These are phyloP conservation scores for Alviniconcha strummeri DNA, from an alignment of 2,888 invertebrate species.

Conservation along the genomic window DNA sequence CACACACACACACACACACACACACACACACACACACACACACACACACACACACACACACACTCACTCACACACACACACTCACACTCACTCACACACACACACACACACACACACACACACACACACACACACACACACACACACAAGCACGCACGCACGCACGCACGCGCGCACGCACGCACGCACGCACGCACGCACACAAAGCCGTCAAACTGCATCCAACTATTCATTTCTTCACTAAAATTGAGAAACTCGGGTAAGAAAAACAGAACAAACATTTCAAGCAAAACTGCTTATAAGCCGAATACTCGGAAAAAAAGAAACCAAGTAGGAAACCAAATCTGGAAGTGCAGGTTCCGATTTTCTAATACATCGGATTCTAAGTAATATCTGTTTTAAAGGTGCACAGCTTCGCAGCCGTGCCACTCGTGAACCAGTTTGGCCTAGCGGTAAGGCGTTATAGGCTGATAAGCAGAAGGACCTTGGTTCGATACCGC, in stretches of 20 bases:
- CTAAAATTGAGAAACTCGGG: not conserved
- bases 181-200: slow-evolving; percentile 1
- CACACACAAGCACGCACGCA: not conserved
- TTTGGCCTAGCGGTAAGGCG: too few species aligned
- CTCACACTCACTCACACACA: not conserved
- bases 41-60: slow-evolving; percentile 8
- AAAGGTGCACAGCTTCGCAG: too few species aligned
- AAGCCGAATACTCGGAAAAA: not conserved
- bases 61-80: not conserved
- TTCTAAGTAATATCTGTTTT: too few species aligned
- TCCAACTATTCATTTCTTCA: not conserved
- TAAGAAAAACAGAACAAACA: not conserved
- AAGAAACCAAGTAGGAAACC: too few species aligned
- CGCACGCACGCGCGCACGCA: not conserved
- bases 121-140: not conserved
- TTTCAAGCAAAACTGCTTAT: not conserved
- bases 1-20: not conserved
- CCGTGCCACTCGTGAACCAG: too few species aligned
- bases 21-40: slow-evolving; percentile 13
- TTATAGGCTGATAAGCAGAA: too few species aligned
- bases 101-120: not conserved
- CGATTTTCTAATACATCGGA: too few species aligned
- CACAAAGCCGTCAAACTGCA: not conserved
- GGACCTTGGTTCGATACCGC: too few species aligned
- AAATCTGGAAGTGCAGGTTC: too few species aligned